Base-by-base conservation (phyloP, 1,140 invertebrate species). In the Hypothenemus hampei region DNA sequence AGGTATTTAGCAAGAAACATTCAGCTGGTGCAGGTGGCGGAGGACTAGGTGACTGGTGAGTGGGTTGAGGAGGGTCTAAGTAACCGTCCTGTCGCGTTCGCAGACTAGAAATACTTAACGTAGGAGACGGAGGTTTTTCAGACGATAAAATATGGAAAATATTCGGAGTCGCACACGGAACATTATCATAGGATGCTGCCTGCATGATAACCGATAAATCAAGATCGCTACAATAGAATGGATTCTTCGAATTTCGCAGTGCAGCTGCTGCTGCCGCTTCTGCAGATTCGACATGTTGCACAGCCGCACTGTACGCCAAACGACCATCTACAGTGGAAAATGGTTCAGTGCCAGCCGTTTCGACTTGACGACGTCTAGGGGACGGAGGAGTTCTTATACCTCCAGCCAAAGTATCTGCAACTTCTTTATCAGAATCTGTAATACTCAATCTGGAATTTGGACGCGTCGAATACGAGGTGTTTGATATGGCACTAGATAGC, bases 81-180 rank as follows among this genome's bases (percentile, higher is more conserved):
- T 83, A 83, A n/a, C 79, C 80, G 67, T 84, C 81, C 60, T 82
- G 76, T 56, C 81, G 73, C 19, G 82, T 83, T 62, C 82, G 77
- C 21, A 84, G 72, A 66, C 81, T 82, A 60, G 80, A 79, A 19
- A 78, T 73, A 3, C 82, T 83, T 20, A 81, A 65, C 0, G 78
- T 77, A 2, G 83, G 81, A 3, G 82, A 84, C 18, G 75, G 68
- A 55, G 80, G 68, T 58, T 81, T 79, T 46, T 81, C 77, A n/a
- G n/a, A n/a, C 4, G 72, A 70, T 16, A 70, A 71, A 0, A 64
- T 52, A 48, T 64, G 75, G 43, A 74, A 78, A 11, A 78, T 71
- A 13, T 69, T 73, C 2, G 77, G 74, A 0, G 75, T 76, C 4
- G 72, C 69, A 57, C 71, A 76, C 0, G 72, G 72, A 6, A 74